Base-by-base conservation (phyloP, 2,797 vertebrate genomes). In the Ambastaia sidthimunki region DNA sequence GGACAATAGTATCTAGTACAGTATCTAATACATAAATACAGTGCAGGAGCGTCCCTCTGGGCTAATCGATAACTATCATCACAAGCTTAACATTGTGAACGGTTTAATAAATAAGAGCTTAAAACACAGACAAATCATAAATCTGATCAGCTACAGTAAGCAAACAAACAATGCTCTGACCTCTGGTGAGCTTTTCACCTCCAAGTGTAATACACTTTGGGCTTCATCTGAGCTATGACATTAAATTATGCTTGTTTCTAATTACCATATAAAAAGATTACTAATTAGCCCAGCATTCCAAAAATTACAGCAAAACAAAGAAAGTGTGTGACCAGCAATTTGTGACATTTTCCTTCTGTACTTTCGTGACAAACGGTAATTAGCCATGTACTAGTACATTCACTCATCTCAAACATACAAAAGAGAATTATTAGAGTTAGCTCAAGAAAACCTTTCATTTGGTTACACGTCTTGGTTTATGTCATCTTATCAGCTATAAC, bases 401-500 rank as follows among this genome's bases (percentile, higher is more conserved):
- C 7, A 65, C 47, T 16, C 44, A 74, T 37, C 25, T 50, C 7
- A 16, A 16, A 25, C 7, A 15, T 6, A 23, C 19, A 75, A 66
- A 41, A 52, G 21, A n/a, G 15, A 34, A 59, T 23, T 15, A 52
- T n/a, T 3, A 11, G n/a, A 55, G 37, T 52, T 59, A 41, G 74
- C 55, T 60, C 13, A 72, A 44, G 62, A 21, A 25, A 16, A 47
- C 2, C 23, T 9, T 25, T 62, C 74, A 44, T 44, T 71, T 7
- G 18, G 28, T 18, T 31, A 55, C 28, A 34, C 11, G 48, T 2
- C 19, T 62, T 21, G 31, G 11, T 69, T 70, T 66, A 16, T 19
- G 57, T 62, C 41, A 67, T 71, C 63, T 10, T 31, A 3, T 21
- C 47, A 73, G 73, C 25, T 72, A 47, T 76, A 78, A 83, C 82